Evolutionary conservation across 2,113 vertebrate genomes (phyloP).

Genomic region (Passer domesticus): DNA sequence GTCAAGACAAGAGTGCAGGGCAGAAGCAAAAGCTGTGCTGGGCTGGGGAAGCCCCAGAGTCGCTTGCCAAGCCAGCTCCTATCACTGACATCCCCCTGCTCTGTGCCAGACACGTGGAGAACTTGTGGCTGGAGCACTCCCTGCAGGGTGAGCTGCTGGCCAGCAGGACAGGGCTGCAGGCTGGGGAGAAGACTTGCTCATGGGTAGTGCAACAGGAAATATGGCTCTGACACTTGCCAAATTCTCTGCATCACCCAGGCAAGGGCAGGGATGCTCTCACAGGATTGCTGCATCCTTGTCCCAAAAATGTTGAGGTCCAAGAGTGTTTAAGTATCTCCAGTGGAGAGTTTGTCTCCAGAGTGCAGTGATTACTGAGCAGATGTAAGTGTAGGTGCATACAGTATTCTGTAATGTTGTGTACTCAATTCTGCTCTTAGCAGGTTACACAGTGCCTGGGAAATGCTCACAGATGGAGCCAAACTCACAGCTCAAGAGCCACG

Average conservation of each 20-base stretch:
- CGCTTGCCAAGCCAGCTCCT: fast-evolving
- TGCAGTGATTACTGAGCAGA: not conserved
- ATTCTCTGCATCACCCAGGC: not conserved
- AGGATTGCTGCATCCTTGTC: not conserved
- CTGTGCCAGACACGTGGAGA: fast-evolving
- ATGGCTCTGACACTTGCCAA: too few species aligned
- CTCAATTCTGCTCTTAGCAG: not conserved
- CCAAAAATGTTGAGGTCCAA: fast-evolving
- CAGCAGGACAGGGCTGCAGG: not conserved
- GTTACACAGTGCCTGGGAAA: not conserved
- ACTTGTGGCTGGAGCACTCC: not conserved
- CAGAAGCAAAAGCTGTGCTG: not conserved
- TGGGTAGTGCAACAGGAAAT: not conserved
- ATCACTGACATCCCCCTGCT: fast-evolving
- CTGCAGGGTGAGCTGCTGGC: not conserved
- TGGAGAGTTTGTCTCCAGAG: not conserved
- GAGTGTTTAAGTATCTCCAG: not conserved
- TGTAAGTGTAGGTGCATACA: not conserved
- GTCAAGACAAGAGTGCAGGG: too few species aligned
- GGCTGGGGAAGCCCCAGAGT: fast-evolving
- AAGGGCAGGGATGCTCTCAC: not conserved
- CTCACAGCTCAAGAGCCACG: not conserved
- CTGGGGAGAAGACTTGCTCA: fast-evolving
- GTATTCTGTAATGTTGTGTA: not conserved
- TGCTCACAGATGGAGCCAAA: not conserved